Base-by-base conservation (phyloP, 2,113 vertebrate genomes). In the Scortum barcoo region DNA sequence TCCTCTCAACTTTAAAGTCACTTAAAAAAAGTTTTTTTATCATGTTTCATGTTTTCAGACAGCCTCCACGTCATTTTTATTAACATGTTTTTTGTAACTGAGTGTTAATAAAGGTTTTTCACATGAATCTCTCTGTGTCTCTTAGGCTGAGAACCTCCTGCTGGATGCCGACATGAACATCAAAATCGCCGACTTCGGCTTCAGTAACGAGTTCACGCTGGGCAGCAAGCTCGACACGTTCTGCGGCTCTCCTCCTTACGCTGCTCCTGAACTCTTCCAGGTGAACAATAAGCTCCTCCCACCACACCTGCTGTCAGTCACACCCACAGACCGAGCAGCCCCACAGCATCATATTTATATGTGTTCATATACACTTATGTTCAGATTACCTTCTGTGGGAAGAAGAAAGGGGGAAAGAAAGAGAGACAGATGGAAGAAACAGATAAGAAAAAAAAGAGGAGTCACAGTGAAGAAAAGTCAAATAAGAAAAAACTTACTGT, bases 121-220 rank as follows among this genome's bases (percentile, higher is more conserved):
- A 36, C 3, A 36, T 36, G 3, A 3, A 36, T 4, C 33, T 6
- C 40, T 26, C 3, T 28, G 2, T 66, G 17, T 57, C 16, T 67
- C 22, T n/a, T 92, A 98, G 97, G 97, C 97, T 79, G 97, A 98
- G 94, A 98, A 98, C 92, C 95, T 98, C 67, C 95, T 98, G 26
- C 96, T 98, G 81, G 97, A 98, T 89, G 95, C 96, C 53, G 97
- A 97, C 72, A 97, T 98, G 97, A 98, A 98, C 93, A 98, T 98
- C 84, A 98, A 98, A 95, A 97, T 98, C 54, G 97, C 97, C 38
- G 97, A 98, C 93, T 98, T 98, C 90, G 97, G 97, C 78, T 98
- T 98, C 96, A 98, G 97, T 88, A 98, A 98, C 0, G 97, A 98
- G 91, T 98, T 98, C 93, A 98, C 95, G 0, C 88, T 96, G 1